Conservation (phyloP, 2,113 vertebrate species). For the Muscicapa adusta region DNA sequence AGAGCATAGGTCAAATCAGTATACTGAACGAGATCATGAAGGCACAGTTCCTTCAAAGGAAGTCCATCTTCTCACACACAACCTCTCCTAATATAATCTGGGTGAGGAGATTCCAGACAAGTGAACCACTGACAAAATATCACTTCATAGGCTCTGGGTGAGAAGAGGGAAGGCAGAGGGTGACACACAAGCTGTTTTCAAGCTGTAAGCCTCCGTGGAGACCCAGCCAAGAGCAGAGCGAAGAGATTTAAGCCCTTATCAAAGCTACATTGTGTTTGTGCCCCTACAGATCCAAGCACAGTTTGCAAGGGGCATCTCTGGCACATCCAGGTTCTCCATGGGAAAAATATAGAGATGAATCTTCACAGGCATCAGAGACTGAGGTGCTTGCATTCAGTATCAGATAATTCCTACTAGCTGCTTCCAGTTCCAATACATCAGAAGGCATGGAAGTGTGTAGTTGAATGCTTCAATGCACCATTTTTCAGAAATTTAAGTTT, state of each 20-base stretch:
- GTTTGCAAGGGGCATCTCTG: not conserved
- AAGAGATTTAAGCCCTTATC: not conserved
- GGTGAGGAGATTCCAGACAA: not conserved
- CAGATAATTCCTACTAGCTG: not conserved
- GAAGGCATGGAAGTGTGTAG: not conserved
- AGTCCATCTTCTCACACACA: not conserved
- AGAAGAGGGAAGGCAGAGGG: not conserved
- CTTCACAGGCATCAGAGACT: not conserved
- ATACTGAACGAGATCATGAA: not conserved
- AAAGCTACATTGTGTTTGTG: not conserved
- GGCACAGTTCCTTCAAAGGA: not conserved
- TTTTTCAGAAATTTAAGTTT: not conserved
- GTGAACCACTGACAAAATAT: not conserved
- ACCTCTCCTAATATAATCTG: not conserved
- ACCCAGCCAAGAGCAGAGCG: not conserved
- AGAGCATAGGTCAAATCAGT: not conserved
- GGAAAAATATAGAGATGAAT: not conserved
- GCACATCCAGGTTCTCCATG: not conserved
- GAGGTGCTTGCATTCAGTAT: not conserved
- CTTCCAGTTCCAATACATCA: not conserved
- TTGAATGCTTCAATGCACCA: not conserved
- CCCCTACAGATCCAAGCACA: not conserved
- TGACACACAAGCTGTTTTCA: not conserved
- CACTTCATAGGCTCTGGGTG: not conserved
- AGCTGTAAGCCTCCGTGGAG: not conserved